These are phyloP conservation scores for Ypsolopha sequella DNA, from an alignment of 2,888 invertebrate species.

Conservation along the genomic window DNA sequence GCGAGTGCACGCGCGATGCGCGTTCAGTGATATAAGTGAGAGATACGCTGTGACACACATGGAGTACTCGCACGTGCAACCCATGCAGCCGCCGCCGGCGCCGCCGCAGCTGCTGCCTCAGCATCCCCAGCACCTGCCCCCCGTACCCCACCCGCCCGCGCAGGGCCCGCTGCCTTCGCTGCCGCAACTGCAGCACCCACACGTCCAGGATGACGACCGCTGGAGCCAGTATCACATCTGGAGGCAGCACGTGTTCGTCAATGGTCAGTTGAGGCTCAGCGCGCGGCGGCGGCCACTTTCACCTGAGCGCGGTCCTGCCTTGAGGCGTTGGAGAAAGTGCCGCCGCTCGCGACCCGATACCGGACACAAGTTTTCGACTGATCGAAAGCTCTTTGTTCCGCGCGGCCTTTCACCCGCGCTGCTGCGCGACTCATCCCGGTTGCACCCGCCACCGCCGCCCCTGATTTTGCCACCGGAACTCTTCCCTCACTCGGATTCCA, in stretches of 20 bases:
- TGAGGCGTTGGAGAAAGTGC: slow-evolving; percentile 43
- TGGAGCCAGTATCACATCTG: slow-evolving; percentile 86
- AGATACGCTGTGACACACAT: slow-evolving; percentile 26
- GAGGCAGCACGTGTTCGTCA: slow-evolving; percentile 85
- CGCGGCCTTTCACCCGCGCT: slow-evolving; percentile 31
- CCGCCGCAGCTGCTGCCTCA: slow-evolving; percentile 72
- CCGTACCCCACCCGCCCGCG: slow-evolving; percentile 52
- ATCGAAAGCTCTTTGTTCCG: slow-evolving; percentile 48
- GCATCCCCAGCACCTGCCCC: slow-evolving; percentile 49
- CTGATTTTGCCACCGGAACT: background rate
- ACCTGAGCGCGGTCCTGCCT: background rate
- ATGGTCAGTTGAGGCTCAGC: slow-evolving; percentile 69
- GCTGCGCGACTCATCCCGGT: background rate
- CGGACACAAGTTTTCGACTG: slow-evolving; percentile 41
- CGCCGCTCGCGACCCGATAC: slow-evolving; percentile 21
- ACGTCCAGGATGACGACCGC: slow-evolving; percentile 73
- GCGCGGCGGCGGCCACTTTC: background rate
- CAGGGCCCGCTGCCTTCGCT: slow-evolving; percentile 73
- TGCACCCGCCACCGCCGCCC: background rate
- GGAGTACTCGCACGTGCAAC: slow-evolving; percentile 63
- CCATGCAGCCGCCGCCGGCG: slow-evolving; percentile 73
- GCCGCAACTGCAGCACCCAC: slow-evolving; percentile 70
- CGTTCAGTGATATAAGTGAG: slow-evolving; percentile 41
- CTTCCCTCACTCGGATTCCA: background rate
- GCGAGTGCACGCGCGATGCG: slow-evolving; percentile 33